Evolutionary conservation across 2,797 vertebrate species (phyloP), one percentile per base, ranked within the genome.

Genomic region (Acanthopagrus latus): DNA sequence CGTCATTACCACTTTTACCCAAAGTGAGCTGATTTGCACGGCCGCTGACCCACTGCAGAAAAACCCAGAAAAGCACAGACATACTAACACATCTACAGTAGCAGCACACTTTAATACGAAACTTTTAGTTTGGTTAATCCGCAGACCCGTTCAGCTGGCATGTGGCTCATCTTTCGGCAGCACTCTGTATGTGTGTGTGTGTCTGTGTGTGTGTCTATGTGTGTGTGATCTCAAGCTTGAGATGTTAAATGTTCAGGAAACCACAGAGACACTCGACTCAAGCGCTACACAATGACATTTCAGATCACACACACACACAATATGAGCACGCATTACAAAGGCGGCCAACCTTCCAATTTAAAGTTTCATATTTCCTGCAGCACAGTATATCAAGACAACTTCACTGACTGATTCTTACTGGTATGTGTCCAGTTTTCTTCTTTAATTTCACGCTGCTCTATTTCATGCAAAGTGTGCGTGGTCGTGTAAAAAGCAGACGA

Each of bases 191-290:
- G 13, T 63, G 46, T 54, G 66, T 46, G 44, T 52, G 50, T 54
- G 17, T 76, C 47, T 69, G 27, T 65, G 75, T 25, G 29, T 50
- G 52, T 66, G 18, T 71, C n/a, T n/a, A n/a, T n/a, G 17, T 76
- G 50, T 73, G 48, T 68, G 21, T 64, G 74, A 74, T 66, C 72
- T 80, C 27, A 44, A 78, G 52, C 65, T 60, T 2, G 50, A 77
- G 77, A 77, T 70, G 78, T 64, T 51, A 70, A 75, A 80, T 78
- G 74, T 88, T 90, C 89, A 91, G 92, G 89, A 93, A 93, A 90
- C 90, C 92, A 82, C 91, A 89, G 57, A 87, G 56, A 80, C 80
- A 70, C 78, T 76, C 74, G 7, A 55, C 78, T 76, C 47, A 16
- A 79, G 60, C 50, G 1, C 74, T 56, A 76, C 82, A 78, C 83